These are phyloP conservation scores for Typhlichthys eigenmanni DNA, from an alignment of 2,797 vertebrate species.

Conservation along the genomic window DNA sequence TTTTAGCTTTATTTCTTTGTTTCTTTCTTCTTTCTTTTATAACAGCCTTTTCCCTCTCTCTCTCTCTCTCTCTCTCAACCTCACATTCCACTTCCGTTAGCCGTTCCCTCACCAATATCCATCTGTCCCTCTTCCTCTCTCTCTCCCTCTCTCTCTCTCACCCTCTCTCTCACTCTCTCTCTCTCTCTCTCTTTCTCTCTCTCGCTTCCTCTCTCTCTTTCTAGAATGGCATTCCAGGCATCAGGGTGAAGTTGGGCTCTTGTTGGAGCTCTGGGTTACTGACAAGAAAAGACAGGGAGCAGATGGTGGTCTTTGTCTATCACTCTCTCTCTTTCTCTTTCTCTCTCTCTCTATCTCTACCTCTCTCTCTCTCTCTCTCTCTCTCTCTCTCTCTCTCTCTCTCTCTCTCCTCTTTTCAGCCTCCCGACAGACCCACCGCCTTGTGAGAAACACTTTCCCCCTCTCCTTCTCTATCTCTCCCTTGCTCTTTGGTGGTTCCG, in stretches of 20 bases:
- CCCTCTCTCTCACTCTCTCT: neutral
- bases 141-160: neutral
- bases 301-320: constrained; percentile 92
- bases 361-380: neutral
- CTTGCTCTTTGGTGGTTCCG: constrained; percentile 35
- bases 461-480: constrained; percentile 44
- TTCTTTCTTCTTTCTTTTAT: constrained; percentile 45
- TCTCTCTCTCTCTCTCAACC: too few species aligned
- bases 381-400: constrained; percentile 1
- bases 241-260: constrained; percentile 77
- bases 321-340: neutral
- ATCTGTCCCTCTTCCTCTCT: constrained; percentile 16
- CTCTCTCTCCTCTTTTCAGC: constrained; percentile 88
- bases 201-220: constrained; percentile 48
- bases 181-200: neutral
- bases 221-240: constrained; percentile 88
- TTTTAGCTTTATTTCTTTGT: constrained; percentile 11
- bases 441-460: constrained; percentile 79
- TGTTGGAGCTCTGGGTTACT: constrained; percentile 85
- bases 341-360: neutral
- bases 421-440: constrained; percentile 78
- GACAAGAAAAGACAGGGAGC: constrained; percentile 93
- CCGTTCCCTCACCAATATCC: neutral
- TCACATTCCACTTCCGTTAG: neutral
- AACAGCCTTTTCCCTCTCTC: too few species aligned